Base-by-base conservation (phyloP, 2,888 invertebrate species). In the Phengaris arion region DNA sequence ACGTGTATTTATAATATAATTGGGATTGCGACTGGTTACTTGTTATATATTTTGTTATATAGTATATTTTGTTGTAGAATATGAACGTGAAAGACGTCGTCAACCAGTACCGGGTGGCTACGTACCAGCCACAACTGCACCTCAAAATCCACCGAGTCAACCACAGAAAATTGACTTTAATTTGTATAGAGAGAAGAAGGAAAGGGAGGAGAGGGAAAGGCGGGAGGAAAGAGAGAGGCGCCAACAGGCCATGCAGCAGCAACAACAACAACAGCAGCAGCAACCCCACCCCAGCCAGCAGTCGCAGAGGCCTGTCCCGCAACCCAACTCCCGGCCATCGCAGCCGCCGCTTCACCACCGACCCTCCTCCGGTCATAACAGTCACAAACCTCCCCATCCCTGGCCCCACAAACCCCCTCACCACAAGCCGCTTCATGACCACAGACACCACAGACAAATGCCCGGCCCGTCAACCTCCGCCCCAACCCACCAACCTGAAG, bases 181-280 rank as follows among this genome's bases (percentile, higher is more conserved):
- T 76, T 94, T 95, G 10, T 96, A 96, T 84, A 90, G 95, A 45
- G 96, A 96, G 83, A 95, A 95, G 83, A 92, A 94, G 73, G 96
- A 96, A 81, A 90, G 95, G 52, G 88, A 95, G 78, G 95, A 95
- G 76, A 84, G 94, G 2, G 94, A 95, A 76, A 87, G 94, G 78
- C 82, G 92, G 45, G 89, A 85, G 80, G 87, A 85, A 79, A 79
- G 89, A 78, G 87, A 89, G 79, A 86, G 89, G 78, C 82, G 87
- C 78, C 86, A 86, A 77, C 82, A 85, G 51, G 84, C 85, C 48
- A 84, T 83, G 74, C 87, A 87, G 81, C 90, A 87, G 76, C 84
- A 86, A 2, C 57, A 59, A 9, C 52, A 52, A 12, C 57, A 59
- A 15, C 57, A 76, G 57, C 80, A 75, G 76, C 68, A 68, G n/a